Evolutionary conservation across 2,113 vertebrate genomes (phyloP), one percentile per base, ranked within the genome.

Genomic region (Galbula dea): DNA sequence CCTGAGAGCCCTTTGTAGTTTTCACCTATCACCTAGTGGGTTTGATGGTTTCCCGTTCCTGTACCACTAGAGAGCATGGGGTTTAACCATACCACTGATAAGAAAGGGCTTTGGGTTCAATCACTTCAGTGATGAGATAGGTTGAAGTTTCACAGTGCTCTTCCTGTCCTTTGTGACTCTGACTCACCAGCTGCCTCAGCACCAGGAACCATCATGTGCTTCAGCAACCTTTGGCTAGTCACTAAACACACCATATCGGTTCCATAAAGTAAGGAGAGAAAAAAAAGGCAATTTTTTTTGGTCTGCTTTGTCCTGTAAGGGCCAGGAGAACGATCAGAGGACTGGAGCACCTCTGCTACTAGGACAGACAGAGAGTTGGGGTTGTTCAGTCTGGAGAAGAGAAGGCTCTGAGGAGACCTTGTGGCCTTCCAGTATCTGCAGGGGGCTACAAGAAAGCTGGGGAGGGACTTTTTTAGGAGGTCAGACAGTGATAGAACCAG

Each of bases 191-290:
- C 32, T 34, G 30, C 62, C 5, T 0, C 3, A 51, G 43, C 52
- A 45, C 19, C 4, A 0, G 6, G 5, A 58, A 29, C 10, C 24
- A 61, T 7, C 15, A 17, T 0, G 17, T 11, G 6, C 22, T 7
- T 2, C 10, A 2, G 7, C 37, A 43, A 14, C 34, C 15, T 41
- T 27, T 24, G 26, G 22, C 36, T 34, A 14, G 29, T 3, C 61
- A 36, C 49, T 18, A 17, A 46, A 34, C 2, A 9, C 81, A 52
- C 5, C 3, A 0, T n/a, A 14, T 18, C 39, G 18, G 11, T 10
- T 62, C n/a, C 36, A 41, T 12, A 15, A 69, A 34, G 9, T 13
- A 37, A 49, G 52, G n/a, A n/a, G n/a, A n/a, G n/a, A n/a, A n/a
- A n/a, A 15, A 23, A 15, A 0, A 3, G 3, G 8, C 18, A 43